These are phyloP conservation scores for Podarcis cretensis DNA, from an alignment of 2,113 vertebrate species.

Conservation along the genomic window DNA sequence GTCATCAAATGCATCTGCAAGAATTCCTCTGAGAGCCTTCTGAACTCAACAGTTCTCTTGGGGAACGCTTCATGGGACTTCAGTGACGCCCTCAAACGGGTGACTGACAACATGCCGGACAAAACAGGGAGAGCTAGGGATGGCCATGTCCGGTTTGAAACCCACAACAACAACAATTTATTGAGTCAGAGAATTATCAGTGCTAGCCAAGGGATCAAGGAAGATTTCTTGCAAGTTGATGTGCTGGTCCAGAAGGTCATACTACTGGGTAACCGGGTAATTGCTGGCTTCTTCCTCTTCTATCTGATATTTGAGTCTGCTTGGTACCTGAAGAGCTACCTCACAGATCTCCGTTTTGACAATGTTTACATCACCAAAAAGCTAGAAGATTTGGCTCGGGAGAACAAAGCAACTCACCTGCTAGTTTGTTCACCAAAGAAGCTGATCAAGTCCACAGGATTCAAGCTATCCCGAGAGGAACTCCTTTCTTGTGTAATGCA, in stretches of 20 bases:
- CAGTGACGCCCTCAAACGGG: constrained; percentile 55
- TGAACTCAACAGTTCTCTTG: constrained; percentile 83
- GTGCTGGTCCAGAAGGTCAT: constrained; percentile 61
- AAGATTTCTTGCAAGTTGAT: constrained; percentile 78
- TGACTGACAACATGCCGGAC: background rate
- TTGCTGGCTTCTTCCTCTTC: constrained; percentile 79
- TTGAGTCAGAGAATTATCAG: constrained; percentile 72
- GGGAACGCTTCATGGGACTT: constrained; percentile 75
- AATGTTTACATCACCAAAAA: constrained; percentile 79
- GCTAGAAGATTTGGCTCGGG: constrained; percentile 57
- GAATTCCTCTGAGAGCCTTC: constrained; percentile 82
- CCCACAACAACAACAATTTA: constrained; percentile 73
- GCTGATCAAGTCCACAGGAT: constrained; percentile 62
- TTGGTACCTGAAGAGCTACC: constrained; percentile 85
- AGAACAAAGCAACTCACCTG: constrained; percentile 53
- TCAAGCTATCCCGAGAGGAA: constrained; percentile 80
- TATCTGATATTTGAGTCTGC: constrained; percentile 79
- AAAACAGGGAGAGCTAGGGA: constrained; percentile 53
- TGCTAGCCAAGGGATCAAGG: constrained; percentile 76
- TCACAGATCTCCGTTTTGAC: constrained; percentile 86
- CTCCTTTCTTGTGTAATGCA: constrained; percentile 71
- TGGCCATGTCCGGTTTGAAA: constrained; percentile 66
- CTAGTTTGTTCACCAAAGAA: constrained; percentile 55
- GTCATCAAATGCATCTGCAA: constrained; percentile 86
- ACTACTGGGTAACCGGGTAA: constrained; percentile 72